These are phyloP conservation scores for Puma concolor DNA, from an alignment of 2,113 vertebrate genomes.

Conservation along the genomic window DNA sequence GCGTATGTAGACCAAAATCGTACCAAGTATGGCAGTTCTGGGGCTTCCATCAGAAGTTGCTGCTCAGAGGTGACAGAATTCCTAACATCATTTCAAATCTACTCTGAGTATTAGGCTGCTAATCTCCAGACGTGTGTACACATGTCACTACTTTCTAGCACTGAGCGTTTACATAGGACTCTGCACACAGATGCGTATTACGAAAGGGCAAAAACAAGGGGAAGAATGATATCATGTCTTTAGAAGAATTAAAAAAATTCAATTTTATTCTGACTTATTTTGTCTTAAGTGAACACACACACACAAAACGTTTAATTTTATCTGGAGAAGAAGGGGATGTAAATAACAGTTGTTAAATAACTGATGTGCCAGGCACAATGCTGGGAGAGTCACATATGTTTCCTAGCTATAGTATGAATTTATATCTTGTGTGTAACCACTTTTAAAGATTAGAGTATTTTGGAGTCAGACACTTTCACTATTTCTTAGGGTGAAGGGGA, in stretches of 20 bases:
- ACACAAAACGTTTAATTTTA: conserved; percentile 45
- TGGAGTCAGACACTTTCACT: neutral
- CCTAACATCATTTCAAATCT: conserved; percentile 2
- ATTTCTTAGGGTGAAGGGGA: conserved; percentile 21
- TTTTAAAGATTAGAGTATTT: neutral
- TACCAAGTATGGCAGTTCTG: neutral
- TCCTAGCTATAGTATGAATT: conserved; percentile 29
- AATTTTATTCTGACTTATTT: conserved; percentile 45
- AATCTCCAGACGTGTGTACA: neutral
- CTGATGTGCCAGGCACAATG: neutral
- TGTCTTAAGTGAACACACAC: neutral
- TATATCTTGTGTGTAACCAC: neutral
- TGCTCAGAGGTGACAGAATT: neutral
- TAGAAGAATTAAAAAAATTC: neutral
- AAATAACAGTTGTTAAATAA: conserved; percentile 38
- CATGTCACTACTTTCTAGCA: neutral
- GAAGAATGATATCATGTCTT: neutral
- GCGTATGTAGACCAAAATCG: conserved; percentile 21
- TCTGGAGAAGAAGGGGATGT: neutral
- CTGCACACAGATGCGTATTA: neutral
- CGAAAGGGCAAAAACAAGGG: neutral
- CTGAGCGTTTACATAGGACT: neutral
- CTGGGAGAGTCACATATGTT: conserved; percentile 15
- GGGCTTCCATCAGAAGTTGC: neutral
- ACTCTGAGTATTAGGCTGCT: neutral